phyloP scores from a whole-genome alignment of 2,797 vertebrate species.

The Pseudochaenichthys georgianus region DNA sequence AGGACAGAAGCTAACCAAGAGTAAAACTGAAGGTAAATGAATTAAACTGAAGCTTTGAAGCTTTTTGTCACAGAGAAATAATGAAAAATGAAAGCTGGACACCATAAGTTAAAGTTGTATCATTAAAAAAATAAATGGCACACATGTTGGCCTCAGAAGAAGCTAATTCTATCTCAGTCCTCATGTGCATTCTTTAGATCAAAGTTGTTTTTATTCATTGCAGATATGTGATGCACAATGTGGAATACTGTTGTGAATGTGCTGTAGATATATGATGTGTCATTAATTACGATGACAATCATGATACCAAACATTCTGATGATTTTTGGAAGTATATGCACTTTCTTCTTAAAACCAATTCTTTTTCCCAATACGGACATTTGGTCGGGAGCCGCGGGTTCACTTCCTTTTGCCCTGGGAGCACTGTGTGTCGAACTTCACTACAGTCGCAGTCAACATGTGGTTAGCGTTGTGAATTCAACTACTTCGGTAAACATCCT shows the following conservation, averaged over 20 bases:
- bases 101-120: neutral
- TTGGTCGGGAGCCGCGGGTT: no score
- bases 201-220: constrained; percentile 4
- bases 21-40: neutral
- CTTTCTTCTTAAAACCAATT: no score
- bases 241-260: constrained; percentile 16
- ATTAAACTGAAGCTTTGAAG: neutral
- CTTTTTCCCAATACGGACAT: no score
- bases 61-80: neutral
- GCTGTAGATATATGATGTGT: neutral
- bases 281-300: constrained; percentile 13
- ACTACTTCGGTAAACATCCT: no score
- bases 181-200: neutral
- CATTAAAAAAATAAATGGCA: neutral
- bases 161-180: neutral
- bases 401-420: no score
- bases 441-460: no score
- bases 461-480: no score
- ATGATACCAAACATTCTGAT: neutral
- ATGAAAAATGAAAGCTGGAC: neutral
- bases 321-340: neutral
- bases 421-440: no score
- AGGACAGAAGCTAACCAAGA: neutral
- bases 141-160: neutral
- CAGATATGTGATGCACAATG: constrained; percentile 28